Base-by-base conservation (phyloP, 1,140 invertebrate species). In the Cylas formicarius region DNA sequence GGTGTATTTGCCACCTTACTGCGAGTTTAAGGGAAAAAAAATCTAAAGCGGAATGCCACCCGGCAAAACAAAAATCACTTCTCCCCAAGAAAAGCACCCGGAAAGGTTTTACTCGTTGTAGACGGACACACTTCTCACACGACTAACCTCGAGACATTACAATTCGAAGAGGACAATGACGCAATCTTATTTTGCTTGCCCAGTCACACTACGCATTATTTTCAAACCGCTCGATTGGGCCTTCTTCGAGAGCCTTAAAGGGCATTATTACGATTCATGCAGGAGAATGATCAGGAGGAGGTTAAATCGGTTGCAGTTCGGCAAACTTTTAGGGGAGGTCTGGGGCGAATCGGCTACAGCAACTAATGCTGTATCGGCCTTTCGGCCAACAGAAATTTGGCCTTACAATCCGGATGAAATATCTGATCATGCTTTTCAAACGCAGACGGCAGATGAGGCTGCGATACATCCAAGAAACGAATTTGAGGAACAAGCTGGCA, bases 41-140 rank as follows among this genome's bases (percentile, higher is more conserved):
- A 59, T 39, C 50, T 44, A 64, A 60, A 40, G 26, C 47, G n/a
- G 59, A 70, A 50, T 64, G 61, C 65, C 61, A 24, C 35, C 47
- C 23, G 59, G 60, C 21, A 50, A 26, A 52, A 60, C 8, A 60
- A 49, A 18, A 61, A 52, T 13, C 44, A 60, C 21, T 69, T 67
- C 50, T 19, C 67, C 20, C 58, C 58, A 7, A 38, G 33, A 14
- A 70, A 68, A 44, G 51, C 51, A 5, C 19, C 22, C 9, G 62
- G 62, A 22, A 67, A 65, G 39, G 58, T 58, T 27, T 41, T 68
- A 18, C 31, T 66, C 4, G 55, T 69, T 47, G 50, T 70, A 34
- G 67, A 71, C 48, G 61, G 65, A n/a, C 63, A 69, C 49, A 47
- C 55, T 17, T 66, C 63, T 7, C 65, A 67, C 38, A 55, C 34